Base-by-base conservation (phyloP, 2,888 invertebrate species). In the Nematopogon swammerdamellus region DNA sequence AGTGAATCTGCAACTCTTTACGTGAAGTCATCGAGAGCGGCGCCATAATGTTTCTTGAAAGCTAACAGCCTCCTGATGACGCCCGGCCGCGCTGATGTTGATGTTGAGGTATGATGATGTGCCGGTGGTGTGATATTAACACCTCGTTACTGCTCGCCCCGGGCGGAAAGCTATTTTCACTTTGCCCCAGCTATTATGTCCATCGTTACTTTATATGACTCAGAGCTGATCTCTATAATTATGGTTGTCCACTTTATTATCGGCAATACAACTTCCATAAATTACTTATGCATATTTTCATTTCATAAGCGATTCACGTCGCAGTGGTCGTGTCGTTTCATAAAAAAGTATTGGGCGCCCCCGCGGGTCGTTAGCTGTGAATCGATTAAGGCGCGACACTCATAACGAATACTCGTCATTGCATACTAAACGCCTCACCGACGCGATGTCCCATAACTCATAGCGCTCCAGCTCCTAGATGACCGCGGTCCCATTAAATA, bases 281-380 rank as follows among this genome's bases (percentile, higher is more conserved):
- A n/a, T n/a, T n/a, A n/a, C n/a, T n/a, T n/a, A n/a, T n/a, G n/a
- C n/a, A n/a, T 25, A 25, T 25, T 25, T 8, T 25, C 25, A 25
- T 25, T 25, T 25, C 25, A 25, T 8, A 25, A 25, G 8, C 4
- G 25, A 8, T 25, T 25, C 25, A 25, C 25, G 25, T 8, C 25
- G 5, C 25, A 25, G 8, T 25, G 25, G 8, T 8, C 25, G 25
- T 25, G 25, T 25, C 25, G 25, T 25, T 25, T 25, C 25, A 25
- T 25, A 8, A 25, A 8, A n/a, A n/a, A n/a, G n/a, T n/a, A n/a
- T n/a, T 8, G 5, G 25, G 4, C 36, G 11, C n/a, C 65, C 64
- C 65, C 63, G 65, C 65, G 67, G 63, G 57, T 68, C 68, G 61
- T 70, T 65, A 59, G 59, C 55, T 57, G 58, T 57, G 63, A 69